Base-by-base conservation (phyloP, 2,888 invertebrate genomes). In the Aromia moschata region DNA sequence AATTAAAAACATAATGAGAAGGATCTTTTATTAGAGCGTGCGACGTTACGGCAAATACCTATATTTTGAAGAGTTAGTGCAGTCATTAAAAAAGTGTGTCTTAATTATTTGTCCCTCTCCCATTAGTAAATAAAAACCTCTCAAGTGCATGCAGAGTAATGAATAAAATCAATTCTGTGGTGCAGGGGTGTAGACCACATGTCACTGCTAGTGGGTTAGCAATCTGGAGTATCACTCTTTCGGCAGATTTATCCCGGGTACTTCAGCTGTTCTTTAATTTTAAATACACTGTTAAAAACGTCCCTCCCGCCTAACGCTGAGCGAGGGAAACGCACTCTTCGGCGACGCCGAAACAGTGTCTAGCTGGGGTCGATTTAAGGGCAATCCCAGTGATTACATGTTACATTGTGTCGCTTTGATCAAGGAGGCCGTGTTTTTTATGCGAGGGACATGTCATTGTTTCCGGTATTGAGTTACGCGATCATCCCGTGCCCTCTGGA, bases 361-460 rank as follows among this genome's bases (percentile, higher is more conserved):
- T 17, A 38, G 40, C 36, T 45, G 46, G 45, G 40, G 55, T 45
- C 46, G 51, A 51, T 51, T 51, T 51, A 51, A 51, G 58, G 47
- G 51, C 59, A 77, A 77, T 77, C 74, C 74, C 72, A 66, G 70
- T 76, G 79, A 79, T 79, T 78, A 76, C 78, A 77, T 74, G 78
- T 79, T 79, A 77, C 78, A 77, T 76, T 77, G 77, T 76, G 76
- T 74, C 65, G 74, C 75, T 77, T 77, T 76, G 77, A 78, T 79
- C 77, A 74, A 74, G 75, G 69, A 74, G 76, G 70, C 69, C 75
- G 72, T 74, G 76, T 79, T 79, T 79, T 79, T 79, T 79, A 77
- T 78, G 74, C 77, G 69, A 62, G 75, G 74, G 75, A 77, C 71
- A 71, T 71, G 74, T 74, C 75, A 76, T 78, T 78, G 77, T 78